These are phyloP conservation scores for Alentia gelatinosa DNA, from an alignment of 2,888 invertebrate genomes.

Conservation along the genomic window DNA sequence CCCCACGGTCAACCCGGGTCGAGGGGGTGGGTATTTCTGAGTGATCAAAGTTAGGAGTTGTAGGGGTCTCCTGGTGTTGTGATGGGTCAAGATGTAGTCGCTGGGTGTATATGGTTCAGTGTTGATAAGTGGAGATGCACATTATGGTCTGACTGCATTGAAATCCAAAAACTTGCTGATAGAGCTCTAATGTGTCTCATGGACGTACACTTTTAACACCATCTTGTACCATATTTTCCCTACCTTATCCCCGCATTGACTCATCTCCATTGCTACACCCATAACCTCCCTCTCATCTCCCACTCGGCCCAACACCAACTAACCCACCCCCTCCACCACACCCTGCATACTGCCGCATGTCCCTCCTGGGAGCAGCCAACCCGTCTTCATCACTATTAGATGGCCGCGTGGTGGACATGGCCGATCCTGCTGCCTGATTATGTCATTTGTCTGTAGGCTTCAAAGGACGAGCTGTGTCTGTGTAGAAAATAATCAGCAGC, in stretches of 20 bases:
- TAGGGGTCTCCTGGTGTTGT: too few relatives aligned
- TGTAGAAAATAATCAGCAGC: constrained; percentile 30
- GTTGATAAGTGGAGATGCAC: too few relatives aligned
- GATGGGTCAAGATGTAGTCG: too few relatives aligned
- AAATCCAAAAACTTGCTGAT: too few relatives aligned
- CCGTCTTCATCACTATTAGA: constrained; percentile 37
- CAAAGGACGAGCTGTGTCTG: constrained; percentile 5
- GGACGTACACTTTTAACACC: too few relatives aligned
- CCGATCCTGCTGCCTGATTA: neutral
- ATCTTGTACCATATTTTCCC: too few relatives aligned
- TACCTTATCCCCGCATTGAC: neutral
- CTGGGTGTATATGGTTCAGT: too few relatives aligned
- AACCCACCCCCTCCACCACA: neutral
- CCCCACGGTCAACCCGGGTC: neutral
- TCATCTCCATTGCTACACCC: neutral
- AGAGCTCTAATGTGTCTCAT: too few relatives aligned
- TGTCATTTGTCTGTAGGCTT: constrained; percentile 4
- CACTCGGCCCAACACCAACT: neutral
- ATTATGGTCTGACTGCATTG: too few relatives aligned
- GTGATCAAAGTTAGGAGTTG: too few relatives aligned
- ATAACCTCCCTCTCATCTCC: neutral
- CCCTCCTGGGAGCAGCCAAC: neutral
- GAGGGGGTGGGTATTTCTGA: too few relatives aligned
- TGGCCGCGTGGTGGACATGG: constrained; percentile 1
- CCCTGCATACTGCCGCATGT: neutral